Percentiles rank a stretch among this genome's conserved stretches.
Evolutionary conservation across 2,888 invertebrate genomes (phyloP).

Genomic region (Diplolepis rosae): DNA sequence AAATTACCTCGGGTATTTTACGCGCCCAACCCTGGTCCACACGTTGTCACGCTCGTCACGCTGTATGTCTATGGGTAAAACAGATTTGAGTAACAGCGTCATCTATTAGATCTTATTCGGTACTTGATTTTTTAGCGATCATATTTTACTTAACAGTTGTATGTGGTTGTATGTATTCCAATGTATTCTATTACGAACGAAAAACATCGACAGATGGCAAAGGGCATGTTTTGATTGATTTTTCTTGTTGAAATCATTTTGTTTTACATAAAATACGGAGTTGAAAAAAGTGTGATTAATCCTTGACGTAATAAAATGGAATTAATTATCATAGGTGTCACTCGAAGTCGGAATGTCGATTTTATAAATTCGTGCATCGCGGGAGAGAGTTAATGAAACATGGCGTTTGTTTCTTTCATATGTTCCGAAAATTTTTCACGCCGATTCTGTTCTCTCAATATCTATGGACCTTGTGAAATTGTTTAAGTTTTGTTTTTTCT

Average conservation of each 20-base stretch:
- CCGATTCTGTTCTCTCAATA: conserved; percentile 39
- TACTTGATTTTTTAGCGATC: background rate
- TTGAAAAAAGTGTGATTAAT: conserved; percentile 44
- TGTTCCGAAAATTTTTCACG: conserved; percentile 58
- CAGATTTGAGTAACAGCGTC: background rate
- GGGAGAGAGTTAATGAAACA: conserved; percentile 63
- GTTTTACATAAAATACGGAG: conserved; percentile 43
- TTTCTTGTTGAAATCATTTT: conserved; percentile 43
- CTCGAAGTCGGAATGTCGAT: conserved; percentile 46
- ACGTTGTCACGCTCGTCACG: too few relatives aligned
- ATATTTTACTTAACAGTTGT: conserved; percentile 11
- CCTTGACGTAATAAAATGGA: conserved; percentile 34
- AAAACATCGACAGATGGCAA: conserved; percentile 70
- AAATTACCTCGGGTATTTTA: too few relatives aligned
- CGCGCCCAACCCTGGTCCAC: too few relatives aligned
- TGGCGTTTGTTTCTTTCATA: conserved; percentile 71
- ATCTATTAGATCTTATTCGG: background rate
- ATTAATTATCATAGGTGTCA: conserved; percentile 42
- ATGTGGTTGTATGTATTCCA: background rate
- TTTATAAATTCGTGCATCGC: conserved; percentile 58
- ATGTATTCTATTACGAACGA: conserved; percentile 41
- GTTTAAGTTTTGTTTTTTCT: background rate
- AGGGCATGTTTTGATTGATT: conserved; percentile 67
- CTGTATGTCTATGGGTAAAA: too few relatives aligned
- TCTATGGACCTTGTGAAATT: background rate